Evolutionary conservation across 2,113 vertebrate genomes (phyloP).

Genomic region (Oophaga pumilio): DNA sequence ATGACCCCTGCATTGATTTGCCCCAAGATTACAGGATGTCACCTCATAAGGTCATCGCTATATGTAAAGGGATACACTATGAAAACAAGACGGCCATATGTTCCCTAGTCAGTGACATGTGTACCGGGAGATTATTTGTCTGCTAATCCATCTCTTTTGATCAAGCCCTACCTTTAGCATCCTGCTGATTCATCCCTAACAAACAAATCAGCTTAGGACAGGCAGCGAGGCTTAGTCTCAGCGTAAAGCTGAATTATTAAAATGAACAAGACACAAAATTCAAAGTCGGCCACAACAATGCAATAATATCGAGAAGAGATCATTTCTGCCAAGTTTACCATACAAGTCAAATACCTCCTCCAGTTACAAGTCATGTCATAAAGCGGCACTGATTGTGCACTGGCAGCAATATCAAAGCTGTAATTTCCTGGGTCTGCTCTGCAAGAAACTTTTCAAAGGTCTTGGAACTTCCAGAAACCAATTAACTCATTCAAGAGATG

Average conservation of each 20-base stretch:
- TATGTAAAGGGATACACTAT: slow-evolving; percentile 55
- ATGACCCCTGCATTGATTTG: slow-evolving; percentile 46
- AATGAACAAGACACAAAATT: slow-evolving; percentile 43
- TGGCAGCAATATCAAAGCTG: slow-evolving; percentile 50
- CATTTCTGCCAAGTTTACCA: slow-evolving; percentile 30
- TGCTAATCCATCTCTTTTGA: slow-evolving; percentile 54
- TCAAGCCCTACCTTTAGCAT: slow-evolving; percentile 46
- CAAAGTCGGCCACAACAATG: slow-evolving; percentile 7
- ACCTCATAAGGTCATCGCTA: slow-evolving; percentile 47
- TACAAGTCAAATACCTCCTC: slow-evolving; percentile 45
- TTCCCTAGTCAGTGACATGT: slow-evolving; percentile 44
- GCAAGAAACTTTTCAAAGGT: slow-evolving; percentile 51
- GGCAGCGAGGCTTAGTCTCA: slow-evolving; percentile 22
- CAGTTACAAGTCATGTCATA: slow-evolving; percentile 50
- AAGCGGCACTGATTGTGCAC: slow-evolving; percentile 35
- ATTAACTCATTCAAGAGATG: slow-evolving; percentile 43
- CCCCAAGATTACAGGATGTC: slow-evolving; percentile 16
- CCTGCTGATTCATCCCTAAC: slow-evolving; percentile 48
- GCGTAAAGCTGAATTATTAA: slow-evolving; percentile 50
- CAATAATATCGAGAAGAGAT: not conserved
- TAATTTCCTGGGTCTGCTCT: slow-evolving; percentile 48
- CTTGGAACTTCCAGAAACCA: slow-evolving; percentile 41
- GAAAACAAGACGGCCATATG: slow-evolving; percentile 49
- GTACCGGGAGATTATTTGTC: slow-evolving; percentile 45
- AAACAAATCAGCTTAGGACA: slow-evolving; percentile 55